Conservation (phyloP, 2,797 vertebrate genomes). For the Pachyuromys duprasi region DNA sequence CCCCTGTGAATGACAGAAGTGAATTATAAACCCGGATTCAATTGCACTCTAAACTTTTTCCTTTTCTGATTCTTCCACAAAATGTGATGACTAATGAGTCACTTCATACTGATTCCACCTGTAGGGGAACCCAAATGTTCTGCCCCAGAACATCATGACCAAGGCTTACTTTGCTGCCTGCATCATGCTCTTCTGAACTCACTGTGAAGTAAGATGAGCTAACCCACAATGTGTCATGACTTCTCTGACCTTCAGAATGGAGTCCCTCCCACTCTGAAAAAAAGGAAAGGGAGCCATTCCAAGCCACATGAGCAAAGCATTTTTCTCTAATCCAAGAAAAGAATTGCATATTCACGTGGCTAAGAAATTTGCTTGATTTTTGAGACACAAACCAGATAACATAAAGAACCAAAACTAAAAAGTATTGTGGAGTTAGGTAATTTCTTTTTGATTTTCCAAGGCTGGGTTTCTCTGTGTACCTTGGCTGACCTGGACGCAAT, state of each 20-base stretch:
- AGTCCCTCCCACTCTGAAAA: conserved; percentile 66
- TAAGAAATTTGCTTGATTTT: conserved; percentile 31
- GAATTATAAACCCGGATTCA: conserved; percentile 64
- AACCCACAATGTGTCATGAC: conserved; percentile 63
- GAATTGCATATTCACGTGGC: conserved; percentile 6
- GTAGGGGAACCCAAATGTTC: conserved; percentile 77
- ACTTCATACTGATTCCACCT: conserved; percentile 71
- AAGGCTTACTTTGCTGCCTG: conserved; percentile 65
- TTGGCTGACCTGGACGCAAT: too few species aligned
- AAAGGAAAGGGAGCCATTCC: conserved; percentile 58
- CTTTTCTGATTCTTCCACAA: conserved; percentile 76
- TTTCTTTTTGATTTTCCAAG: too few species aligned
- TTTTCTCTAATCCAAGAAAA: neutral
- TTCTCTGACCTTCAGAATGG: conserved; percentile 74
- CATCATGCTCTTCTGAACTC: conserved; percentile 67
- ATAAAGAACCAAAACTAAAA: conserved; percentile 47
- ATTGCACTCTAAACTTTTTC: conserved; percentile 73
- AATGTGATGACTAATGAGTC: conserved; percentile 78
- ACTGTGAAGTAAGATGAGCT: conserved; percentile 65
- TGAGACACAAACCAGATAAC: conserved; percentile 55
- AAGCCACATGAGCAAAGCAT: conserved; percentile 37
- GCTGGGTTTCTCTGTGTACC: too few species aligned
- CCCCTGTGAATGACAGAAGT: conserved; percentile 36
- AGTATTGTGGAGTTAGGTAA: neutral
- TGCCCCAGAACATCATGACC: conserved; percentile 67